Evolutionary conservation across 2,888 invertebrate species (phyloP).

Genomic region (Cephalotes varians): DNA sequence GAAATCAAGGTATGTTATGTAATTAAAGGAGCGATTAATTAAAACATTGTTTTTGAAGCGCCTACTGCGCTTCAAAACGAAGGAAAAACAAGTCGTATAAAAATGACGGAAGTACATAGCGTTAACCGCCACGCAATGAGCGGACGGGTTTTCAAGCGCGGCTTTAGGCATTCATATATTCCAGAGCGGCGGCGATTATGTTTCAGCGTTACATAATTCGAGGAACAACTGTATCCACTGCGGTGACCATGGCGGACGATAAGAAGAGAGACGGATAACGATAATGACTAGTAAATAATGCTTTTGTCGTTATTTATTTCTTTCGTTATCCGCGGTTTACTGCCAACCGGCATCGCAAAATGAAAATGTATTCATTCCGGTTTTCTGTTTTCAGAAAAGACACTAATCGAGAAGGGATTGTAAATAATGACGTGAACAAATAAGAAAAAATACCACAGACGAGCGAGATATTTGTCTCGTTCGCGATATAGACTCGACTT

Average conservation of each 20-base stretch:
- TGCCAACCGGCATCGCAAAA: background rate
- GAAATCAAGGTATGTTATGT: too few relatives aligned
- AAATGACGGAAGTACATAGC: background rate
- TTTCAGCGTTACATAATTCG: slow-evolving; percentile 17
- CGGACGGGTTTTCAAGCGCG: background rate
- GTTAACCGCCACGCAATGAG: background rate
- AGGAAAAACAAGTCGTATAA: background rate
- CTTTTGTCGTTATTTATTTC: background rate
- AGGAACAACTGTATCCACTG: background rate
- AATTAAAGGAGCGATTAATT: slow-evolving; percentile 30
- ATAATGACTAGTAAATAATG: slow-evolving; percentile 1
- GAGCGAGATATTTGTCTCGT: background rate
- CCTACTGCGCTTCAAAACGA: background rate
- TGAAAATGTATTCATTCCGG: background rate
- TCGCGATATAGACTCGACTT: background rate
- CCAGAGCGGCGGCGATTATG: background rate
- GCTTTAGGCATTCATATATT: background rate
- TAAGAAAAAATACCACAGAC: background rate
- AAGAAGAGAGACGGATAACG: background rate
- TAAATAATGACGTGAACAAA: background rate
- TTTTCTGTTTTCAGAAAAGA: background rate
- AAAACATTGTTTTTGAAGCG: background rate
- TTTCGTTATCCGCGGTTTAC: background rate
- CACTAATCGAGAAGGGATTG: background rate
- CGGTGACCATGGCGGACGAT: background rate